Base-by-base conservation (phyloP, 23 tunicate genomes). In the Halocynthia aurantium region DNA sequence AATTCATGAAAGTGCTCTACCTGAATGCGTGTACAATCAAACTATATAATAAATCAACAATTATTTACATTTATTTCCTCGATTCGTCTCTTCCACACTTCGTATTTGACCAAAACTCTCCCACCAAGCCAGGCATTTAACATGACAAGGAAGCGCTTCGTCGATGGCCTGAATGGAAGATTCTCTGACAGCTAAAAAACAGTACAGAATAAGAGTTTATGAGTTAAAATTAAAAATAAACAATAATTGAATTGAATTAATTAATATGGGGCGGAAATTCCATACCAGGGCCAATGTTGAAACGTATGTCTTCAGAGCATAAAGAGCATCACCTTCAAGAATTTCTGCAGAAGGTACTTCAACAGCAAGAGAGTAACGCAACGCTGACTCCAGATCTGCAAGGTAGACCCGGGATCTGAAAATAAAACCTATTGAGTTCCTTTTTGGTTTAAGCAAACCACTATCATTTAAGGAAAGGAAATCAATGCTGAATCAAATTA, bases 371-470 rank as follows among this genome's bases (percentile, higher is more conserved):
- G 82, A 50, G 52, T 91, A 85, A 6, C 78, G 71, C 20, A 91
- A 17, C 5, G 85, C 97, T 50, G 97, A 91, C 63, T 91, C 97
- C 50, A 91, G 60, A 55, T 91, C 97, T 53, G 90, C 90, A 44
- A 91, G 71, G 52, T 91, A 91, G 6, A 80, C 81, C 15, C 8
- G 15, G 50, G 65, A 53, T 77, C 97, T 91, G 71, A 10, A 84
- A 69, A 76, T 50, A 40, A 10, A 51, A 58, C 4, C 12, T 58
- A 58, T 13, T n/a, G 15, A 58, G n/a, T 58, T 58, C 63, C 15
- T 2, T 31, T 31, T 31, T 31, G 1, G 4, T 4, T 58, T 13
- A 4, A 58, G n/a, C n/a, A 58, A 58, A 58, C 15, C 63, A 58
- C n/a, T 1, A 13, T 13, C 15, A 58, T 58, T 58, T 1, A 58